A percentile compares a stretch with the other conserved stretches of the same genome.
phyloP scores from a whole-genome alignment of 2,797 vertebrate species.

The Sphaeramia orbicularis region DNA sequence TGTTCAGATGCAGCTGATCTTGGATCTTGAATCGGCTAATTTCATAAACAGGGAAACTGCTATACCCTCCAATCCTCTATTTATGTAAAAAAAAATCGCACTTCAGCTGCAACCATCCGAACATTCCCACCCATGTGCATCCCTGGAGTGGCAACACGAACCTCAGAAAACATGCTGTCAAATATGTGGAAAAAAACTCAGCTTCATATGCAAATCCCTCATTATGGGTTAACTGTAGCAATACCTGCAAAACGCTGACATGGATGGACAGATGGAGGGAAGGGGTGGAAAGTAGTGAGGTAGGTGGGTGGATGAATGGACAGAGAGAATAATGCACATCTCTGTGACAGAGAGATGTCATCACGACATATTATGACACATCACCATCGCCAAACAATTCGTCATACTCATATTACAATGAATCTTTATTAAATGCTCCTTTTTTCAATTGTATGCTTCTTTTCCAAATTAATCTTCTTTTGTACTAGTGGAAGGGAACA shows the following conservation, averaged over 20 bases:
- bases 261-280: constrained; percentile 41
- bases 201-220: constrained; percentile 50
- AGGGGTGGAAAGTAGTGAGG: constrained; percentile 4
- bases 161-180: constrained; percentile 58
- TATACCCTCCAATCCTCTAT: constrained; percentile 59
- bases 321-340: constrained; percentile 35
- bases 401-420: constrained; percentile 42
- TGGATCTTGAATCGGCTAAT: constrained; percentile 45
- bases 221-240: constrained; percentile 54
- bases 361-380: constrained; percentile 51
- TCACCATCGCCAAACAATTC: constrained; percentile 18
- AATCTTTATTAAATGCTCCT: constrained; percentile 64
- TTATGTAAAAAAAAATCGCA: constrained; percentile 78
- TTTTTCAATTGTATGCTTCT: constrained; percentile 19
- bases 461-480: constrained; percentile 34
- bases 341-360: constrained; percentile 58
- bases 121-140: constrained; percentile 22
- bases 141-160: constrained; percentile 35
- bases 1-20: constrained; percentile 33
- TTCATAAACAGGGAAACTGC: constrained; percentile 66
- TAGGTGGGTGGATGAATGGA: constrained; percentile 37
- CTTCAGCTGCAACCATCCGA: constrained; percentile 56
- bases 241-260: constrained; percentile 36
- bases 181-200: constrained; percentile 36
- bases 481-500: constrained; percentile 49